Base-by-base conservation (phyloP, 2,888 invertebrate species). In the Sceliomorpha sp. region DNA sequence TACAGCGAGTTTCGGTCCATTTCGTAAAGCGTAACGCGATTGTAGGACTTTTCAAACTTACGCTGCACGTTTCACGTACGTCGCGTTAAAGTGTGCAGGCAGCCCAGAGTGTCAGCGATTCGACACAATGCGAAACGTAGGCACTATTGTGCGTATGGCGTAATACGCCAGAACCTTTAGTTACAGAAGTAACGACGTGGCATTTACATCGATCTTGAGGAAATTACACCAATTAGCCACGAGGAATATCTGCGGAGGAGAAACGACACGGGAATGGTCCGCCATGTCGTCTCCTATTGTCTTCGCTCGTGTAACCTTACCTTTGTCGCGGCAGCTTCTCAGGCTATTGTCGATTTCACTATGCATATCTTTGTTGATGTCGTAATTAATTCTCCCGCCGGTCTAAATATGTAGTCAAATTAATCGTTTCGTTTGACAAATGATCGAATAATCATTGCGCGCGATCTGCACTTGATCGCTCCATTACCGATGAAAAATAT, bases 191-290 rank as follows among this genome's bases (percentile, higher is more conserved):
- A 71, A 71, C 71, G 53, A 63, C 58, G 60, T 40, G 58, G 76
- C 83, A 79, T 82, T 83, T 83, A 84, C 84, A 81, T 78, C 75
- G 75, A 77, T 76, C 76, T 68, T 62, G 50, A 48, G 62, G 68
- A 68, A 68, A 68, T 68, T 62, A 62, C 68, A 62, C 68, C 81
- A 70, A 70, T 64, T 70, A 70, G 60, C 70, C 32, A 24, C 9
- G 27, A 37, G 59, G 64, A 70, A 64, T 59, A 64, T 70, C 59
- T 58, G 59, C 64, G 20, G 29, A 9, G 42, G 39, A 53, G 69
- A 59, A 63, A 48, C 63, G 59, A 63, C 59, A 47, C 53, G 51
- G 63, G 85, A 86, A 86, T 83, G 59, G 58, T 53, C 69, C 34
- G 48, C 58, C 12, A 48, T 29, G 70, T 63, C 63, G 55, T 39